phyloP scores from a whole-genome alignment of 2,113 vertebrate genomes.

The Suricata suricatta region DNA sequence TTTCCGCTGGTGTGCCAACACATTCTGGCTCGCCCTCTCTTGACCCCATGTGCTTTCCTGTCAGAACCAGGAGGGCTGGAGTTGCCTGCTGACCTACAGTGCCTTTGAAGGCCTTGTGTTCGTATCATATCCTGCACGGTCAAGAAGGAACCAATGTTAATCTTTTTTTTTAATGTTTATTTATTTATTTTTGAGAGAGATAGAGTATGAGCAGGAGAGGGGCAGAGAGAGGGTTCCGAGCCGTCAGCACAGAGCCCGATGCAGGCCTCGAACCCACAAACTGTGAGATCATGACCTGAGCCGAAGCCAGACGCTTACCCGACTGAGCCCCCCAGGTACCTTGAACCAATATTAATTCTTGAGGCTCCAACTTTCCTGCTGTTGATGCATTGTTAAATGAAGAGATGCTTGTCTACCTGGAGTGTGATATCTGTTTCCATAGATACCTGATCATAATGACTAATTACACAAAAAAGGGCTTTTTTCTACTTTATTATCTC shows the following conservation, averaged over 20 bases:
- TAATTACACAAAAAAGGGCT: constrained; percentile 52
- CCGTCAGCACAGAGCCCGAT: no score
- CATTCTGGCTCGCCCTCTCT: fast-evolving
- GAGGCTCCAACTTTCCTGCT: neutral
- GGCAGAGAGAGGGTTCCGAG: no score
- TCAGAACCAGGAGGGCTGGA: neutral
- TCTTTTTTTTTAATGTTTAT: no score
- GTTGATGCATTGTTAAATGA: neutral
- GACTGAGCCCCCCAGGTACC: no score
- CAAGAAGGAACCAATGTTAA: neutral
- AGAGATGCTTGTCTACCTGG: neutral
- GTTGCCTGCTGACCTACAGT: fast-evolving
- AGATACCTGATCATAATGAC: constrained; percentile 66
- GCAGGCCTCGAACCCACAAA: no score
- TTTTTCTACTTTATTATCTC: constrained; percentile 48
- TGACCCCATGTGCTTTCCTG: fast-evolving
- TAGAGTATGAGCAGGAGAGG: no score
- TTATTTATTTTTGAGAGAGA: no score
- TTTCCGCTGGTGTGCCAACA: no score
- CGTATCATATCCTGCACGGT: neutral
- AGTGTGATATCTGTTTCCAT: constrained; percentile 52
- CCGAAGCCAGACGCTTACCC: no score
- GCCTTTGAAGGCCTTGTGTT: neutral
- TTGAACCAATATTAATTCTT: fast-evolving
- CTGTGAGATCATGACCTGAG: no score